Percentiles rank a stretch among this genome's conserved stretches.
Conservation (phyloP, 2,888 invertebrate genomes). For the Calameuta filiformis region DNA sequence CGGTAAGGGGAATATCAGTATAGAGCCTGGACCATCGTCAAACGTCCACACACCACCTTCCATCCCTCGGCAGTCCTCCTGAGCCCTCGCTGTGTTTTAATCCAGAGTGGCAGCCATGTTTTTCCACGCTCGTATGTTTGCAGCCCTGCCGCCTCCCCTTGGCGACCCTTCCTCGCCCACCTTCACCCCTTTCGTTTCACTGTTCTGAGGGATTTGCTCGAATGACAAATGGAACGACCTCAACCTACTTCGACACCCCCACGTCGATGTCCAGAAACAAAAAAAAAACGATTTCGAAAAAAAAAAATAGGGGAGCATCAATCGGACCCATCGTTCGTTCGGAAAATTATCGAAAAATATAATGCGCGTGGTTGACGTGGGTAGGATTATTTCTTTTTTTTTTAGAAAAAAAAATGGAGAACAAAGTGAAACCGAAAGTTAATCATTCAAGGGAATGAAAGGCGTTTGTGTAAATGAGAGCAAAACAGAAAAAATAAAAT, state of each 20-base stretch:
- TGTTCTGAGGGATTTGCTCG: slow-evolving; percentile 33
- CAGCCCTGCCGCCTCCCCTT: slow-evolving; percentile 19
- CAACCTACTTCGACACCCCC: slow-evolving; percentile 22
- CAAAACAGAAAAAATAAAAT: no score
- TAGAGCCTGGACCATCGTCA: no score
- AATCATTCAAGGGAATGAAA: no score
- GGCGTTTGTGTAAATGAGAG: no score
- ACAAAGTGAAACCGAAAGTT: no score
- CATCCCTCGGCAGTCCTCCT: neutral
- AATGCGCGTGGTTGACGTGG: no score
- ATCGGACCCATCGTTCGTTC: no score
- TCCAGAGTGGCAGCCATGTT: slow-evolving; percentile 24
- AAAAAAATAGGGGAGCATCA: neutral
- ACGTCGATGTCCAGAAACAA: slow-evolving; percentile 3
- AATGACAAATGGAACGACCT: slow-evolving; percentile 36
- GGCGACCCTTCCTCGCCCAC: neutral
- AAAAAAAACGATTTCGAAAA: neutral
- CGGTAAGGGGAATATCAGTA: no score
- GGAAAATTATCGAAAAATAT: no score
- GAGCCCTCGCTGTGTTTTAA: slow-evolving; percentile 18
- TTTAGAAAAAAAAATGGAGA: no score
- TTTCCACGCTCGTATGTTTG: slow-evolving; percentile 27
- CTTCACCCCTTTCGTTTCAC: no score
- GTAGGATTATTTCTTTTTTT: no score
- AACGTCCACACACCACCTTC: neutral